These are phyloP conservation scores for Nematolebias whitei DNA, from an alignment of 2,113 vertebrate species.

Conservation along the genomic window DNA sequence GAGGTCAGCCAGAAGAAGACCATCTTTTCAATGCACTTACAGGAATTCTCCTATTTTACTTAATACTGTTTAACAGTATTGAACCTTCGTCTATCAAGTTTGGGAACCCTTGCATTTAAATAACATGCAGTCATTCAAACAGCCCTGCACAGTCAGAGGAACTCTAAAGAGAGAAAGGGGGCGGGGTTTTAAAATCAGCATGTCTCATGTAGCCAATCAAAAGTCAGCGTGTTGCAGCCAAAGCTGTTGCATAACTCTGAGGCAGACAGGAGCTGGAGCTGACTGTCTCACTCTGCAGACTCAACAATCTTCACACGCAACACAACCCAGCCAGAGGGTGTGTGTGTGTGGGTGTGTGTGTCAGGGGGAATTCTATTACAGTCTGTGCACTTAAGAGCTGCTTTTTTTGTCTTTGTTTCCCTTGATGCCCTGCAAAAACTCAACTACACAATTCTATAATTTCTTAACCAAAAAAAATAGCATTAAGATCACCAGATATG, in stretches of 20 bases:
- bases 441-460: background rate
- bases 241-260: conserved; percentile 65
- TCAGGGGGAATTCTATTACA: too few relatives aligned
- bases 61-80: too few relatives aligned
- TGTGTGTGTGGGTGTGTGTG: conserved; percentile 7
- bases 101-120: conserved; percentile 7
- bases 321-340: conserved; percentile 19
- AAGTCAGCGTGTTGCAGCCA: conserved; percentile 15
- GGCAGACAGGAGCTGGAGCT: conserved; percentile 55
- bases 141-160: conserved; percentile 7
- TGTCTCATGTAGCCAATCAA: too few relatives aligned
- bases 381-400: background rate
- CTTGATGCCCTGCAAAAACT: conserved; percentile 12
- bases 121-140: conserved; percentile 26
- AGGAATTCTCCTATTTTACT: too few relatives aligned
- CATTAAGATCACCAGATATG: too few relatives aligned
- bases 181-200: conserved; percentile 40
- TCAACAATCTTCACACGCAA: conserved; percentile 68
- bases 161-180: conserved; percentile 8
- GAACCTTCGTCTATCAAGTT: too few relatives aligned
- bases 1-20: conserved; percentile 31
- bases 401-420: conserved; percentile 1
- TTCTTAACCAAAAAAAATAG: background rate
- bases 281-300: conserved; percentile 57
- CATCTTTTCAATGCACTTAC: conserved; percentile 11